Conservation (phyloP, 37 sponge, comb jelly and placozoan genomes). For the Agelas oroides region DNA sequence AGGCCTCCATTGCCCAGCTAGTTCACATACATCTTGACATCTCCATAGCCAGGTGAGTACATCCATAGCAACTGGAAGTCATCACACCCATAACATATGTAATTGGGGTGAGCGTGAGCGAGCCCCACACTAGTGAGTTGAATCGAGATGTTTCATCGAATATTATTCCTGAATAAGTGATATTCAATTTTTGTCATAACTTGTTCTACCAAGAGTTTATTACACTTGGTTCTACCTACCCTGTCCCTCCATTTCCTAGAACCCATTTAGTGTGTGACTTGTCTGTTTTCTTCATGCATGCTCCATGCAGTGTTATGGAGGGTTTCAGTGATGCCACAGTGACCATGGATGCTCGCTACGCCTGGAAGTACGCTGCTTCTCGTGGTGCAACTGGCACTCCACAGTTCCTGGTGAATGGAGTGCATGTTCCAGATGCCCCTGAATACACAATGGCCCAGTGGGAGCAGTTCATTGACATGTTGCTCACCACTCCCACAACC, state of each 20-base stretch:
- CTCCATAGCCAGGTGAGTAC: background rate
- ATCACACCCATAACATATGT: too few relatives aligned
- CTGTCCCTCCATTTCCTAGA: too few relatives aligned
- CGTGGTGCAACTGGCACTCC: conserved; percentile 65
- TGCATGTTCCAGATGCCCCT: conserved; percentile 32
- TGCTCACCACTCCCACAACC: conserved; percentile 5
- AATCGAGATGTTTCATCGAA: too few relatives aligned
- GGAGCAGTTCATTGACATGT: conserved; percentile 27
- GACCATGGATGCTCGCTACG: conserved; percentile 36
- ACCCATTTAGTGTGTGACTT: too few relatives aligned
- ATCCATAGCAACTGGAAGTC: too few relatives aligned
- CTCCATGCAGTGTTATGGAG: conserved; percentile 45
- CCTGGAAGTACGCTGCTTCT: conserved; percentile 63
- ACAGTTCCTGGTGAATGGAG: conserved; percentile 68
- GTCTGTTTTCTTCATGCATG: too few relatives aligned
- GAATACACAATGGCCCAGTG: conserved; percentile 19
- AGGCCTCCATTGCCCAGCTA: conserved; percentile 39
- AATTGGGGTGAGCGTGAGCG: too few relatives aligned
- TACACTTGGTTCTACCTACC: too few relatives aligned
- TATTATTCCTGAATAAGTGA: too few relatives aligned
- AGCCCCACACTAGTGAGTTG: too few relatives aligned
- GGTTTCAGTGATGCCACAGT: conserved; percentile 43
- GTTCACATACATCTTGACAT: background rate
- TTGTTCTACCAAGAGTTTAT: too few relatives aligned
- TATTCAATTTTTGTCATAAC: too few relatives aligned